Conservation (phyloP, 2,113 vertebrate species). For the Gymnobelideus leadbeateri region DNA sequence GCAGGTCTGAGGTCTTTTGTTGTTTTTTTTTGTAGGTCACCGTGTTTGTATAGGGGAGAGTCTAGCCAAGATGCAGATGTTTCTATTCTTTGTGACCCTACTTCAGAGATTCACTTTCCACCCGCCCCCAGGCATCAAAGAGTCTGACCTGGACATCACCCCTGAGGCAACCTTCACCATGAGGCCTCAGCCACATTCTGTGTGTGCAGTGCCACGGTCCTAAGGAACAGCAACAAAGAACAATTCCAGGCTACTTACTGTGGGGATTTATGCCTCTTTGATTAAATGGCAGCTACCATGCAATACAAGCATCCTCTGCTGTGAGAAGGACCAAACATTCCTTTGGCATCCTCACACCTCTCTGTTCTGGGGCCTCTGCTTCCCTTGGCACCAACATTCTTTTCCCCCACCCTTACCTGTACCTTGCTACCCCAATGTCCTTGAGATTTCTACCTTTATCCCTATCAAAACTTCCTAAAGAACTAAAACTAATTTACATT, state of each 20-base stretch:
- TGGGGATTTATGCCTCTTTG: background rate
- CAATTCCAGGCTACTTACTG: background rate
- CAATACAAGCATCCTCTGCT: background rate
- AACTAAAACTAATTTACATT: background rate
- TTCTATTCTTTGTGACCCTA: constrained; percentile 83
- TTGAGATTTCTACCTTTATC: background rate
- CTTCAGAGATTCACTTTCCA: constrained; percentile 83
- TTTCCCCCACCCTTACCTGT: background rate
- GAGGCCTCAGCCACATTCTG: constrained; percentile 81
- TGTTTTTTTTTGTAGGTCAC: constrained; percentile 75
- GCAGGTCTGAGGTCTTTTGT: background rate
- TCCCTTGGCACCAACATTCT: background rate
- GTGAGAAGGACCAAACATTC: background rate
- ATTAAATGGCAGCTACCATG: background rate
- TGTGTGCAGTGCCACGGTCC: constrained; percentile 73
- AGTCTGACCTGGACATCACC: constrained; percentile 74
- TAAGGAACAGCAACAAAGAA: background rate
- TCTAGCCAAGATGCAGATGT: constrained; percentile 85
- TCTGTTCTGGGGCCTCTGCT: background rate
- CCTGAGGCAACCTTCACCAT: constrained; percentile 83
- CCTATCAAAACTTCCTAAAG: background rate
- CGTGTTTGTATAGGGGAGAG: constrained; percentile 84
- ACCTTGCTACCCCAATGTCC: background rate
- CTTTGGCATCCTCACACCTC: background rate
- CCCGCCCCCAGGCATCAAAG: constrained; percentile 77